These are phyloP conservation scores for Premnoplex brunnescens DNA, from an alignment of 2,797 vertebrate genomes.

Conservation along the genomic window DNA sequence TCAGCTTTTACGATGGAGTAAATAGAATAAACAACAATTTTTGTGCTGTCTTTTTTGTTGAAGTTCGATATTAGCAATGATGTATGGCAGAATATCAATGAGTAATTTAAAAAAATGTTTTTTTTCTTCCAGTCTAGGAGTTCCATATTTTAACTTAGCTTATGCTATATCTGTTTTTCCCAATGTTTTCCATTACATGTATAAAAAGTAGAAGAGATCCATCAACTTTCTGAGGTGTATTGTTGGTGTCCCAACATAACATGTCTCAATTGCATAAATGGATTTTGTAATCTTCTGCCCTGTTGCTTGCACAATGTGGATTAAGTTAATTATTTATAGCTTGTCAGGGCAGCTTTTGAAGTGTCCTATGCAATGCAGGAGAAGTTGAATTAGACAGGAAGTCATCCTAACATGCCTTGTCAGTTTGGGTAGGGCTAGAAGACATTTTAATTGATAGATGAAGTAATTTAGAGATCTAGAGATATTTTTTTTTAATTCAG, in stretches of 20 bases:
- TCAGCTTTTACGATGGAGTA: neutral
- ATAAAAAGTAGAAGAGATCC: neutral
- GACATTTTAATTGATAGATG: neutral
- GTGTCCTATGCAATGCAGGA: neutral
- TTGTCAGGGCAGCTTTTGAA: neutral
- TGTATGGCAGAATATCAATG: neutral
- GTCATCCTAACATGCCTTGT: neutral
- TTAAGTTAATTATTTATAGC: slow-evolving; percentile 63
- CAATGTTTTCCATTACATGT: neutral
- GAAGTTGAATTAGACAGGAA: neutral
- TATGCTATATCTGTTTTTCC: neutral
- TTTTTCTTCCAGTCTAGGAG: neutral
- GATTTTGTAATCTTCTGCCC: slow-evolving; percentile 48
- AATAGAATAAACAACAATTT: neutral
- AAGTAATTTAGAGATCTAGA: neutral
- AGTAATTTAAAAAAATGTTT: neutral
- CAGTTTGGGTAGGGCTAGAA: neutral
- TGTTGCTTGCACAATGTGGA: slow-evolving; percentile 12
- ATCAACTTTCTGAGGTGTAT: neutral
- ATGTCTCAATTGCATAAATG: neutral
- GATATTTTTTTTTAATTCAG: neutral
- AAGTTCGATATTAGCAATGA: neutral
- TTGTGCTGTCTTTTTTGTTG: neutral
- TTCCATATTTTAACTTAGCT: neutral
- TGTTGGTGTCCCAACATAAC: neutral